Evolutionary conservation across 2,888 invertebrate species (phyloP).

Genomic region (Tipula lateralis): DNA sequence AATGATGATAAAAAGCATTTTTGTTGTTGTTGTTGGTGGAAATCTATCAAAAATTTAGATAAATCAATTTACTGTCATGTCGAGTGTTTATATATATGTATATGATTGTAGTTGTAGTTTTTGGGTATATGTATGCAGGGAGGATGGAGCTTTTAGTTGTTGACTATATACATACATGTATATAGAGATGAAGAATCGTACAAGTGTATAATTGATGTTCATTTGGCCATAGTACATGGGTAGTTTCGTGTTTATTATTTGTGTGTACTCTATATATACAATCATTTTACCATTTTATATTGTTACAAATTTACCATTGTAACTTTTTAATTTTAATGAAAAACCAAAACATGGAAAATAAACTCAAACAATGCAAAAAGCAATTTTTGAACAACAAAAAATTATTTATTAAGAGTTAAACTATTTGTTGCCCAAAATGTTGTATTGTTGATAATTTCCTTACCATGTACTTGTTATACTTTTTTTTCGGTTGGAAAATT

Average conservation of each 20-base stretch:
- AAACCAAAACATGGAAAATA: slow-evolving; percentile 19
- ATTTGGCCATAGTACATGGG: not conserved
- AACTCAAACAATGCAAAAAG: not conserved
- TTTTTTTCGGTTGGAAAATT: not conserved
- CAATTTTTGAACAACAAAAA: too few species aligned
- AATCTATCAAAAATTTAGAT: slow-evolving; percentile 5
- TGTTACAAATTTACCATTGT: not conserved
- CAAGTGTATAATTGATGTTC: slow-evolving; percentile 29
- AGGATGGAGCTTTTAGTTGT: not conserved
- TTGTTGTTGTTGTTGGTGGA: not conserved
- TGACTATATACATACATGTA: not conserved
- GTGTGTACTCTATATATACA: not conserved
- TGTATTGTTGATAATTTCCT: not conserved
- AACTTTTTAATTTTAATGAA: not conserved
- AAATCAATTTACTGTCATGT: slow-evolving; percentile 29
- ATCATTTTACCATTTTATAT: not conserved
- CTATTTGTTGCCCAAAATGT: not conserved
- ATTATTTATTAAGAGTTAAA: slow-evolving; percentile 6
- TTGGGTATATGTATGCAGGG: not conserved
- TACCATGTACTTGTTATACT: not conserved
- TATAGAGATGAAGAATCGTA: not conserved
- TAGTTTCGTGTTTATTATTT: not conserved
- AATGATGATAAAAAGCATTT: not conserved
- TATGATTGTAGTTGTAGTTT: not conserved
- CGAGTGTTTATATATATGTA: not conserved